These are phyloP conservation scores for Leistus spinibarbis DNA, from an alignment of 2,888 invertebrate species.

Conservation along the genomic window DNA sequence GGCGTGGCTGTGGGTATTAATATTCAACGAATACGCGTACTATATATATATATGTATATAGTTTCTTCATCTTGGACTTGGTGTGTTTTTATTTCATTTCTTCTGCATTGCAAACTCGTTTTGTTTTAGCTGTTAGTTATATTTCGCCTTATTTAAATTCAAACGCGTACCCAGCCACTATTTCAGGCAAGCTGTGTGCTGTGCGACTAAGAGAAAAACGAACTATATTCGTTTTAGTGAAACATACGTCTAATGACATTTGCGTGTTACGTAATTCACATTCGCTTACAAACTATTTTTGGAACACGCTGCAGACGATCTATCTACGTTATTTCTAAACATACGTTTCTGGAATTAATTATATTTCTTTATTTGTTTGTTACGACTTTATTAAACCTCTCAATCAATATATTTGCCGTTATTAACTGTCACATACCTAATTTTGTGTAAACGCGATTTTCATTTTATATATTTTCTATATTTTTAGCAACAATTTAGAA, in stretches of 20 bases:
- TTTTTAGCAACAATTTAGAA: too few relatives aligned
- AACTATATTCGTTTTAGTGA: not conserved
- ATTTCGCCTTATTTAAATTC: not conserved
- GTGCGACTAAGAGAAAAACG: not conserved
- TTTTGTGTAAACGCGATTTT: too few relatives aligned
- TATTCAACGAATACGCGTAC: not conserved
- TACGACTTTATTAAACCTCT: too few relatives aligned
- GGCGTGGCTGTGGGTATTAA: not conserved
- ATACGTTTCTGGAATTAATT: not conserved
- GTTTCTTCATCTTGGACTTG: not conserved
- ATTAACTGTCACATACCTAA: too few relatives aligned
- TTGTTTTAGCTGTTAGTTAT: not conserved
- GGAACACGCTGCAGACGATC: not conserved
- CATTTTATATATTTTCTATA: too few relatives aligned
- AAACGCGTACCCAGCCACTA: not conserved
- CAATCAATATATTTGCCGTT: too few relatives aligned
- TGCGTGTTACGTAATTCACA: not conserved
- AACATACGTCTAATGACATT: not conserved
- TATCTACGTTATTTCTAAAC: not conserved
- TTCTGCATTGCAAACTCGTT: not conserved
- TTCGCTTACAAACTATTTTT: not conserved
- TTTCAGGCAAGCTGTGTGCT: not conserved
- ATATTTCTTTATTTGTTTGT: too few relatives aligned
- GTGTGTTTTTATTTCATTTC: not conserved
- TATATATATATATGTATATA: too few relatives aligned